Percentiles rank a stretch among this genome's conserved stretches.
Evolutionary conservation across 2,113 vertebrate genomes (phyloP).

Genomic region (Aptenodytes forsteri): DNA sequence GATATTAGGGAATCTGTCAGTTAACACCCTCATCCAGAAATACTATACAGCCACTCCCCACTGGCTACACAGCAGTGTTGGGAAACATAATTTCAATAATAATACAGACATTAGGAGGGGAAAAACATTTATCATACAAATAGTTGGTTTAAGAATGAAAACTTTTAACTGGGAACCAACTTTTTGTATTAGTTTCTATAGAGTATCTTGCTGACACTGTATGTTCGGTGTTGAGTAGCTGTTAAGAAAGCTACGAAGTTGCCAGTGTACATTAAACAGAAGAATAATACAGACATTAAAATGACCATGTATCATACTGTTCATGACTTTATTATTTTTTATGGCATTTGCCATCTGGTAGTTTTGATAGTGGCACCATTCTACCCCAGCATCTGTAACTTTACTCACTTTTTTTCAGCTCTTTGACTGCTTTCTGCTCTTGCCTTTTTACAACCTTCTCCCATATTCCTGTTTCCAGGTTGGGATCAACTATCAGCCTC

Average conservation of each 20-base stretch:
- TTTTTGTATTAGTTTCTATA: neutral
- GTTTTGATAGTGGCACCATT: neutral
- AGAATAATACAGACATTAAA: neutral
- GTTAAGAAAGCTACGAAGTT: neutral
- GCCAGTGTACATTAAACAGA: neutral
- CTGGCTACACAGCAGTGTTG: neutral
- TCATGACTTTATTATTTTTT: neutral
- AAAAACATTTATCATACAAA: neutral
- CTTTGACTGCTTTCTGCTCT: neutral
- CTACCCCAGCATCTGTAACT: neutral
- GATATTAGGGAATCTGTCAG: neutral
- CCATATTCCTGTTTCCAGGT: constrained; percentile 58
- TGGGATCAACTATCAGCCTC: constrained; percentile 84
- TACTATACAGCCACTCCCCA: neutral
- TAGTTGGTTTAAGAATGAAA: neutral
- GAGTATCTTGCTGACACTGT: neutral
- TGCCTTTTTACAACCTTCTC: neutral
- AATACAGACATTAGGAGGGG: neutral
- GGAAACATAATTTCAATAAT: neutral
- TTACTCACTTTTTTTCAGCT: neutral
- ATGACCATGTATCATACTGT: neutral
- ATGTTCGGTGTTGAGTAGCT: neutral
- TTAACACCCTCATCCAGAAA: neutral
- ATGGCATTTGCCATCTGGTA: neutral
- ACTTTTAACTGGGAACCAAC: neutral